Percentiles rank a stretch among this genome's conserved stretches.
Conservation (phyloP, 1,140 invertebrate species). For the Trialeurodes vaporariorum region DNA sequence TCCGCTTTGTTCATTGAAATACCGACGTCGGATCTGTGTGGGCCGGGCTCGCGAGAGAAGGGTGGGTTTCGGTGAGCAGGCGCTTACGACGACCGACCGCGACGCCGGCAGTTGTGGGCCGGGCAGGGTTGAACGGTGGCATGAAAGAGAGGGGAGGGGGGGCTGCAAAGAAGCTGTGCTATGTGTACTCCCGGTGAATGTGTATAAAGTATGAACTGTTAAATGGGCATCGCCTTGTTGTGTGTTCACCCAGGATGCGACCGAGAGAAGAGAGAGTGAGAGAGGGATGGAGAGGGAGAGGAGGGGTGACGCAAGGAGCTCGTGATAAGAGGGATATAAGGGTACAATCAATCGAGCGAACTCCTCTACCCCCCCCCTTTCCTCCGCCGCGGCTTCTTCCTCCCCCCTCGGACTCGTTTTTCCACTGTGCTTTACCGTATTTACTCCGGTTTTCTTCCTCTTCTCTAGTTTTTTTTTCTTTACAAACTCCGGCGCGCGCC, state of each 20-base stretch:
- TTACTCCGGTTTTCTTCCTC: conserved; percentile 5
- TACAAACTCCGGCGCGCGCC: too few species aligned
- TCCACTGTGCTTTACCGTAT: background rate
- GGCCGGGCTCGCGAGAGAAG: background rate
- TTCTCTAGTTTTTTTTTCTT: conserved; percentile 2
- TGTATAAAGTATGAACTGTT: background rate
- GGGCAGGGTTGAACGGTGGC: too few species aligned
- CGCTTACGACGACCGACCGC: background rate
- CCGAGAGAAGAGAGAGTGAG: too few species aligned
- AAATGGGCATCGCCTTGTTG: background rate
- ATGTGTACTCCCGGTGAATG: background rate
- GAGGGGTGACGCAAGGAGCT: background rate
- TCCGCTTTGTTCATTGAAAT: too few species aligned
- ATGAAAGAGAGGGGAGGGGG: too few species aligned
- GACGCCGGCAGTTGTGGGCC: too few species aligned
- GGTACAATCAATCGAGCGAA: background rate
- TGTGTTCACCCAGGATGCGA: too few species aligned
- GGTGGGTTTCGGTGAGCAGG: background rate
- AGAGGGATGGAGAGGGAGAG: background rate
- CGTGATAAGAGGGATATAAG: background rate
- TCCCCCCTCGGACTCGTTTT: background rate
- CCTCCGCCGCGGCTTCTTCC: background rate
- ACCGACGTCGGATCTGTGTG: too few species aligned
- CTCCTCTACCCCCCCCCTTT: background rate
- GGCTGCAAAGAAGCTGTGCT: background rate